These are phyloP conservation scores for Uria lomvia DNA, from an alignment of 2,113 vertebrate species.

Conservation along the genomic window DNA sequence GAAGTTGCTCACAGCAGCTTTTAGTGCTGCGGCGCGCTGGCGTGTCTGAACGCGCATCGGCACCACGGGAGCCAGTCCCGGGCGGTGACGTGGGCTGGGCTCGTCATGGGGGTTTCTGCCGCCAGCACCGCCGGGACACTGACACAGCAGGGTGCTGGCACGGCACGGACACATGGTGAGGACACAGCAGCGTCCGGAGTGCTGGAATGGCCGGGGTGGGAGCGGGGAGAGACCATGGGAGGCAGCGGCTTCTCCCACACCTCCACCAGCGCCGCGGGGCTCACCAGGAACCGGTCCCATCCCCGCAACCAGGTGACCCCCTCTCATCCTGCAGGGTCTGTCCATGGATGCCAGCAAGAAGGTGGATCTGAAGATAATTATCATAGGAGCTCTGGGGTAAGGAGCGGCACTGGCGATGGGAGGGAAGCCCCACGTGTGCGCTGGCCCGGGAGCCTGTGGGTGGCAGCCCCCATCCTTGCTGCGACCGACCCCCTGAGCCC, in stretches of 20 bases:
- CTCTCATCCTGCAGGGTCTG: neutral
- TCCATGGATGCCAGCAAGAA: slow-evolving; percentile 76
- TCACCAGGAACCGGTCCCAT: accelerated
- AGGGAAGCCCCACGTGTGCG: accelerated
- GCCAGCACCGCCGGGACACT: accelerated
- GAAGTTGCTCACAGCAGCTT: neutral
- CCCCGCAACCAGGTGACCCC: accelerated
- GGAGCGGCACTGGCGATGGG: neutral
- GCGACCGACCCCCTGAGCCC: accelerated
- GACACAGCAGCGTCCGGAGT: accelerated
- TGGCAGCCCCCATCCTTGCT: neutral
- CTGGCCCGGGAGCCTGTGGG: neutral
- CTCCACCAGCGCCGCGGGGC: accelerated
- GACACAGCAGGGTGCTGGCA: neutral
- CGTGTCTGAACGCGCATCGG: neutral
- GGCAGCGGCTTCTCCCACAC: neutral
- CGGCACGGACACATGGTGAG: accelerated
- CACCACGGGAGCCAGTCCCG: neutral
- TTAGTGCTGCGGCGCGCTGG: accelerated
- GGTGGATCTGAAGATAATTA: slow-evolving; percentile 82
- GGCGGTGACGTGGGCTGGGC: neutral
- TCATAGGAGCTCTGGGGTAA: slow-evolving; percentile 81
- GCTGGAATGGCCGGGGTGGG: accelerated
- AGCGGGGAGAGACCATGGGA: neutral
- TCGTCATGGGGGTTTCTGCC: accelerated